Base-by-base conservation (phyloP, 2,113 vertebrate species). In the Austrofundulus limnaeus region DNA sequence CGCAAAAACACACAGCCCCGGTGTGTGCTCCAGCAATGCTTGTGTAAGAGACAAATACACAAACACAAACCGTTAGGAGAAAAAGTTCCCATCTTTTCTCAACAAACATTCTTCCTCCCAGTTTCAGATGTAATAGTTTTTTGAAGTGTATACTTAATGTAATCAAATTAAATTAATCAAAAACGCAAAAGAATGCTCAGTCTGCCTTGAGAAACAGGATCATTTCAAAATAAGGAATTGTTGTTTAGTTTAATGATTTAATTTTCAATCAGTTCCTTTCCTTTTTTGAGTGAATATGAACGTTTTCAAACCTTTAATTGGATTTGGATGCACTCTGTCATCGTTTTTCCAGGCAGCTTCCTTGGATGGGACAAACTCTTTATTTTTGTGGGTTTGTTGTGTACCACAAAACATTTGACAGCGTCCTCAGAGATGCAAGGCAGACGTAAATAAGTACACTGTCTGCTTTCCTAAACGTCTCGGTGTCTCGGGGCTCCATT, bases 251-350 rank as follows among this genome's bases (percentile, higher is more conserved):
- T 55, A 34, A n/a, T n/a, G n/a, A n/a, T n/a, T n/a, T 59, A 68
- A 53, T 54, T 68, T 43, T 19, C 53, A 46, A 61, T 73, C 25
- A 50, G 45, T 64, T 73, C 72, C 65, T 66, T 49, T 68, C 43
- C 20, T 23, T 66, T n/a, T n/a, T n/a, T n/a, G n/a, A n/a, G n/a
- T n/a, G n/a, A n/a, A n/a, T 21, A 61, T 48, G 31, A 83, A 72
- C 31, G 21, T 64, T 67, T 57, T 52, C 37, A 17, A 50, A 19
- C 50, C 77, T 80, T 80, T 87, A 90, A 87, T 87, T 88, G 83
- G 82, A 62, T 77, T 87, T 88, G 83, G 82, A 62, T 77, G 54
- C 61, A 80, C 70, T 28, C 66, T 64, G 66, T 82, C 73, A 84
- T 63, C 62, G 42, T 71, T 57, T 28, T 31, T 42, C 60, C 14